phyloP scores from a whole-genome alignment of 2,113 vertebrate genomes.

The Diphyllodes magnificus region DNA sequence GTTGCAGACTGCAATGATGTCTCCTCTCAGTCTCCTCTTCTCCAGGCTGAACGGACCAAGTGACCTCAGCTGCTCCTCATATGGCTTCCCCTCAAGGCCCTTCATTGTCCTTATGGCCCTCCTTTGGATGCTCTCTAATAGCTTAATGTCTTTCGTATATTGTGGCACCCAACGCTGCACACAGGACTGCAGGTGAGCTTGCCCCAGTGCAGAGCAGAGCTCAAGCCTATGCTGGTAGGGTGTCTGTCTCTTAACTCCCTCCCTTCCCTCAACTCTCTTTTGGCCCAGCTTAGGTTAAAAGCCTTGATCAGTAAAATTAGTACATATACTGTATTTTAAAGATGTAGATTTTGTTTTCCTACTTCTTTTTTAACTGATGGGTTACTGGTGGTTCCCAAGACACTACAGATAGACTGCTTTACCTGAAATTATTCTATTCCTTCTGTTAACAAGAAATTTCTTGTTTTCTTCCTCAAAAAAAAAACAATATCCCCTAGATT shows the following conservation, averaged over 20 bases:
- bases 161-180: background rate
- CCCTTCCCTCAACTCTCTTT: background rate
- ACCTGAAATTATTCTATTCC: background rate
- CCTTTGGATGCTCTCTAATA: rapidly evolving
- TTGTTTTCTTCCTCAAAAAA: background rate
- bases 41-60: background rate
- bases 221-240: background rate
- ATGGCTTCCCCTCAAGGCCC: background rate
- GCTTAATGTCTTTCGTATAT: background rate
- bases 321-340: background rate
- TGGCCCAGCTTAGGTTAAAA: background rate
- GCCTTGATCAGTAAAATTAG: background rate
- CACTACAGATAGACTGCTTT: background rate
- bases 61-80: background rate
- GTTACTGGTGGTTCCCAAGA: background rate
- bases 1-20: background rate
- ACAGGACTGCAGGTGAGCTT: background rate
- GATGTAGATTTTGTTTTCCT: background rate
- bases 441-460: background rate
- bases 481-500: background rate
- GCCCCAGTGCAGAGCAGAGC: background rate
- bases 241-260: background rate
- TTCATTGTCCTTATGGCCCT: background rate
- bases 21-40: background rate
- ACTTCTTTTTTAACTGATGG: background rate